These are phyloP conservation scores for Ennomos erosarius DNA, from an alignment of 2,888 invertebrate genomes.

Conservation along the genomic window DNA sequence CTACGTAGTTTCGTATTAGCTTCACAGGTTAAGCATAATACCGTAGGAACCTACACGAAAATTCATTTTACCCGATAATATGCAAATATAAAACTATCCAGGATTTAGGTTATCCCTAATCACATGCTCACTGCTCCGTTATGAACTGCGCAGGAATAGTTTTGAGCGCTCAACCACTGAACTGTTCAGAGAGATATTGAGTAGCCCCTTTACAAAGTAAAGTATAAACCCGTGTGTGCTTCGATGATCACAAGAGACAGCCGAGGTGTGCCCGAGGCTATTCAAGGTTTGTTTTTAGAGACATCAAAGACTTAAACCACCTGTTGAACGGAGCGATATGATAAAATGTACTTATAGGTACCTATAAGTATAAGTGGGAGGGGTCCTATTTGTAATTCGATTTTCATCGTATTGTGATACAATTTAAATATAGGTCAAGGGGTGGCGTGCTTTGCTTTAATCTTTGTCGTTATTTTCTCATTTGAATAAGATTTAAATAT, in stretches of 20 bases:
- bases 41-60: background rate
- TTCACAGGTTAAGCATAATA: background rate
- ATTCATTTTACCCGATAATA: constrained; percentile 8
- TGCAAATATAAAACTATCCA: constrained; percentile 15
- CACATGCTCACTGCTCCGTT: background rate
- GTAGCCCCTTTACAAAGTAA: constrained; percentile 2
- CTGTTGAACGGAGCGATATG: constrained; percentile 21
- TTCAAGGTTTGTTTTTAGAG: constrained; percentile 22
- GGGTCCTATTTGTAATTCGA: constrained; percentile 17
- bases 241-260: constrained; percentile 31
- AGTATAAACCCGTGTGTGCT: constrained; percentile 19
- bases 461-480: constrained; percentile 21
- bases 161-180: constrained; percentile 29
- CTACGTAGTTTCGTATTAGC: constrained; percentile 8
- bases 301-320: constrained; percentile 25
- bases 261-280: constrained; percentile 1
- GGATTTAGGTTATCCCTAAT: constrained; percentile 26
- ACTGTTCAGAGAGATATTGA: constrained; percentile 8
- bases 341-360: background rate
- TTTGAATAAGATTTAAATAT: constrained; percentile 28
- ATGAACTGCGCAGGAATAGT: constrained; percentile 27
- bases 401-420: constrained; percentile 14
- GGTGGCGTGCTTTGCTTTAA: constrained; percentile 27
- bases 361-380: too few species aligned
- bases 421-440: constrained; percentile 27